Evolutionary conservation across 2,113 vertebrate genomes (phyloP), one percentile per base, ranked within the genome.

Genomic region (Zosterops pallidus): DNA sequence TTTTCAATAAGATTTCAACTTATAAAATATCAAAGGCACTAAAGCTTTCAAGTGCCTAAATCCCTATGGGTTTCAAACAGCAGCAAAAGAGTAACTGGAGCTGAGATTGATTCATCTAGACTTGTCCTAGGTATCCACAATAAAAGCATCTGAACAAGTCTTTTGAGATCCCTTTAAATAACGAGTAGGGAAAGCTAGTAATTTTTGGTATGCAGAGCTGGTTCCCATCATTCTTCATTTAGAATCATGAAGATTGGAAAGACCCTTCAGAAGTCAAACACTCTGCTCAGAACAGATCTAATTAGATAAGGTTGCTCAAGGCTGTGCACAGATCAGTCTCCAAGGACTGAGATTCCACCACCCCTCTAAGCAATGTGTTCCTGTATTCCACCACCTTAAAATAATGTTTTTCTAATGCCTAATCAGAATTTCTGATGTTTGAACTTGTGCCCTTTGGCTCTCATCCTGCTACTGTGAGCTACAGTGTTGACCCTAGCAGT

Each of bases 351-450:
- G 42, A 55, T 44, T 78, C 19, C 25, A 55, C 25, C 50, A 21
- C 9, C 0, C 0, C 31, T 25, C 19, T 25, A 39, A 49, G 26
- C 21, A 81, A 39, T 1, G 1, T 31, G 17, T 63, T 77, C 37
- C 23, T 57, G 9, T 44, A 49, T 33, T 85, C 39, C 49, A 85
- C 2, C 12, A 64, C 23, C 5, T 60, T 26, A 42, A 80, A 53
- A 53, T 42, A 59, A 8, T 31, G 2, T 15, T 84, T 70, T 62
- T 20, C 12, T 68, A 50, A 29, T 25, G 44, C 9, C 12, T 65
- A 46, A 46, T 78, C 25, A 55, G 35, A 81, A 83, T 75, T 83
- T 78, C 35, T 39, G 11, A 19, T 55, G 35, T 69, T 78, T 49
- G 19, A 53, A 33, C 26, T 39, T 42, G 21, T 15, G 22, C 4